These are phyloP conservation scores for Tetrapedia diversipes DNA, from an alignment of 2,888 invertebrate species.

Conservation along the genomic window DNA sequence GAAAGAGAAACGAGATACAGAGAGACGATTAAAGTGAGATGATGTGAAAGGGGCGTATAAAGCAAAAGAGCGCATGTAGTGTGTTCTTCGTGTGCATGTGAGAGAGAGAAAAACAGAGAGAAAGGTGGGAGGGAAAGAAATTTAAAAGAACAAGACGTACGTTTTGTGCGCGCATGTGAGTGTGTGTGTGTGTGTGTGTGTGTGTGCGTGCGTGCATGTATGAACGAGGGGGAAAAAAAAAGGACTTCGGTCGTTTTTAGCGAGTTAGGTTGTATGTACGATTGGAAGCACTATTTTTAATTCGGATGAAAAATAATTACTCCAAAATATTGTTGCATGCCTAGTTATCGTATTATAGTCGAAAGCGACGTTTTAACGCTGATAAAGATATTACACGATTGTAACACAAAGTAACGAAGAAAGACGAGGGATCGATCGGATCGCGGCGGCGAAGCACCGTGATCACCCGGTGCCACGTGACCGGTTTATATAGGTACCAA, in stretches of 20 bases:
- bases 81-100: background rate
- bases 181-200: background rate
- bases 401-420: slow-evolving; percentile 45
- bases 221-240: slow-evolving; percentile 6
- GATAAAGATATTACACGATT: slow-evolving; percentile 50
- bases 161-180: no score
- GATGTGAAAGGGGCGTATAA: slow-evolving; percentile 23
- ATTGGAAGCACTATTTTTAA: slow-evolving; percentile 77
- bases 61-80: slow-evolving; percentile 34
- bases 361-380: slow-evolving; percentile 47
- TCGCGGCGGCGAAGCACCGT: background rate
- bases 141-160: slow-evolving; percentile 12
- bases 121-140: slow-evolving; percentile 1
- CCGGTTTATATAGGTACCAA: no score
- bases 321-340: slow-evolving; percentile 82
- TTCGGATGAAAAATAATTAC: slow-evolving; percentile 60
- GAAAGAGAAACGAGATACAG: slow-evolving; percentile 46
- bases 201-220: background rate
- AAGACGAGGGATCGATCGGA: slow-evolving; percentile 19
- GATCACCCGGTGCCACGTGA: background rate
- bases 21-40: slow-evolving; percentile 55
- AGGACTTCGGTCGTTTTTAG: slow-evolving; percentile 38
- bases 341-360: slow-evolving; percentile 77
- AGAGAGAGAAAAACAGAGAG: slow-evolving; percentile 30
- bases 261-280: slow-evolving; percentile 48